Base-by-base conservation (phyloP, 1,140 invertebrate species). In the Cotesia glomerata region DNA sequence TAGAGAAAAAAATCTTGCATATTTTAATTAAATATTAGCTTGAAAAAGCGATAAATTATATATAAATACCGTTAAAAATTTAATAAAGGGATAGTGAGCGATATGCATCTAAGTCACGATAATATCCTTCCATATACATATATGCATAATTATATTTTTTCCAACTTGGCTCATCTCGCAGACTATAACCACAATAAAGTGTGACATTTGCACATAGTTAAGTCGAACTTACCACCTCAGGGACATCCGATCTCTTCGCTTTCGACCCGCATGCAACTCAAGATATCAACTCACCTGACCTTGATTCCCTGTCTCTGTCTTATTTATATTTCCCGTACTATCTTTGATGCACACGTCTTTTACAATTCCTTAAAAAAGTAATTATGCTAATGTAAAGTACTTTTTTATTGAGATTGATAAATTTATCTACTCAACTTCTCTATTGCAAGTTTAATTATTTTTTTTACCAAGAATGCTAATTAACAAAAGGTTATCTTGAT, bases 241-340 rank as follows among this genome's bases (percentile, higher is more conserved):
- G 58, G 58, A 59, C 58, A 59, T 59, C 58, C 58, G 58, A 59
- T 59, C 58, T 59, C 58, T 59, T 59, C 58, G 58, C 58, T 59
- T 18, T 56, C 58, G 58, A 69, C 16, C 49, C 69, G 67, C 59
- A 74, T 70, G 68, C 61, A 72, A 72, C 70, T 35, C 45, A 69
- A 70, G 68, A 69, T 63, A 59, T 63, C 26, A 26, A 26, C 36
- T 45, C 61, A 65, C 39, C 39, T 45, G 39, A 74, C 72, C 68
- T 74, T 70, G 72, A 69, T 64, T 67, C 59, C 51, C 62, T 67
- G 65, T 52, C 70, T 74, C 51, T 34, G n/a, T 32, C 18, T 11
- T 59, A 18, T 34, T 4, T 59, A 11, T 34, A 9, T 59, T 59
- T 34, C 4, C 13, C 54, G 54, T 16, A 56, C 18, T 59, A 11